Percentiles rank a stretch among this genome's conserved stretches.
Evolutionary conservation across 2,797 vertebrate species (phyloP).

Genomic region (Typhlichthys eigenmanni): DNA sequence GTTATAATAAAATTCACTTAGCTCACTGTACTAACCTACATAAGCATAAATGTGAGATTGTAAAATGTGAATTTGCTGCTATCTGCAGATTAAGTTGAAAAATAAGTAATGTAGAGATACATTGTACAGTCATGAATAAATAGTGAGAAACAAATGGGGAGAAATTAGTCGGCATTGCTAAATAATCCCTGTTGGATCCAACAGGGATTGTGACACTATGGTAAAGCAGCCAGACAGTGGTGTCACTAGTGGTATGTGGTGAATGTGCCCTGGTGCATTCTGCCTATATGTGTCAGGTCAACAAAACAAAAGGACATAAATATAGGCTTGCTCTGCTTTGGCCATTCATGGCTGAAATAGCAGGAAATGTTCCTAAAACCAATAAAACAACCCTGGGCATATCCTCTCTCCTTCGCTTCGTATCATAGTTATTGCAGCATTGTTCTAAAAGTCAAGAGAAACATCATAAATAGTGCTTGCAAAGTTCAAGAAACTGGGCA

Average conservation of each 20-base stretch:
- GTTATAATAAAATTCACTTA: slow-evolving; percentile 13
- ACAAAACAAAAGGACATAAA: slow-evolving; percentile 61
- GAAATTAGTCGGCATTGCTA: no score
- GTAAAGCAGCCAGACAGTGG: slow-evolving; percentile 13
- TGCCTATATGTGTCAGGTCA: slow-evolving; percentile 47
- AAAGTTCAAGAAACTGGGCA: slow-evolving; percentile 29
- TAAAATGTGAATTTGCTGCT: no score
- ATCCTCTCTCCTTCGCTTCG: slow-evolving; percentile 45
- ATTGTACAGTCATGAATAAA: no score
- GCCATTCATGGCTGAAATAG: slow-evolving; percentile 68
- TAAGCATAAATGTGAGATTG: no score
- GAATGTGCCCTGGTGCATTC: slow-evolving; percentile 38
- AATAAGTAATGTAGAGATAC: no score
- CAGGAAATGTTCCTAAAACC: slow-evolving; percentile 66
- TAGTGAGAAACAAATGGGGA: no score
- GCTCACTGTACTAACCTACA: not conserved
- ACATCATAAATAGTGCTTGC: slow-evolving; percentile 53
- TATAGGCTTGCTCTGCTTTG: slow-evolving; percentile 40
- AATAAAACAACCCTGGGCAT: slow-evolving; percentile 52
- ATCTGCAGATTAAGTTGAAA: no score
- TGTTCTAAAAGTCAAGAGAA: slow-evolving; percentile 55
- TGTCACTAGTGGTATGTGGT: slow-evolving; percentile 33
- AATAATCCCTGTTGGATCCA: no score
- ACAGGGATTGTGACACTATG: slow-evolving; percentile 11
- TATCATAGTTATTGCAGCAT: slow-evolving; percentile 53